phyloP scores from a whole-genome alignment of 1,140 invertebrate species.

The Bombus balteatus region DNA sequence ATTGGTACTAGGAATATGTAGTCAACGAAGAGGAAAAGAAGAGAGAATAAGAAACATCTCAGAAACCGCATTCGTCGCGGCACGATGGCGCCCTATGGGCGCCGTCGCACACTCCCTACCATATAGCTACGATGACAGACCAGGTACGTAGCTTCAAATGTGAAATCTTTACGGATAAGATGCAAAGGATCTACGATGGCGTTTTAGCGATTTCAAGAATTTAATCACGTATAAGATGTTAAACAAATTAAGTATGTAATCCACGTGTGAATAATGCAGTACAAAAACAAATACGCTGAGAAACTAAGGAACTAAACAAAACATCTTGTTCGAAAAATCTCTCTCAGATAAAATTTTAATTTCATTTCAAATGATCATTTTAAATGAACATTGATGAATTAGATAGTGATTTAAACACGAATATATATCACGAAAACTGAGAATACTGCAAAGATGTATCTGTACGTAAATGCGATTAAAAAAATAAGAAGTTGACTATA shows the following conservation, averaged over 20 bases:
- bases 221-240: neutral
- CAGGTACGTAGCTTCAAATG: constrained; percentile 51
- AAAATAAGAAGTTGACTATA: neutral
- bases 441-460: neutral
- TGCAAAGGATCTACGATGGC: neutral
- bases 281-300: neutral
- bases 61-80: constrained; percentile 71
- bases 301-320: neutral
- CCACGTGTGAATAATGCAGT: neutral
- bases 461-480: too few relatives aligned
- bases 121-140: constrained; percentile 68
- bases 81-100: constrained; percentile 80
- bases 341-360: neutral
- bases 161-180: neutral
- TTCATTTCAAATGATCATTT: neutral
- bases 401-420: neutral
- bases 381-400: neutral
- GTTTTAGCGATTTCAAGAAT: neutral
- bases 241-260: neutral
- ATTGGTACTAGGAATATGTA: neutral
- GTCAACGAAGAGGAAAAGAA: constrained; percentile 49
- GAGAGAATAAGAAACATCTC: constrained; percentile 68
- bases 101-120: constrained; percentile 77
- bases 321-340: neutral
- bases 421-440: neutral